Conservation (phyloP, 1,140 invertebrate species). For the Geopemphigus sp. region DNA sequence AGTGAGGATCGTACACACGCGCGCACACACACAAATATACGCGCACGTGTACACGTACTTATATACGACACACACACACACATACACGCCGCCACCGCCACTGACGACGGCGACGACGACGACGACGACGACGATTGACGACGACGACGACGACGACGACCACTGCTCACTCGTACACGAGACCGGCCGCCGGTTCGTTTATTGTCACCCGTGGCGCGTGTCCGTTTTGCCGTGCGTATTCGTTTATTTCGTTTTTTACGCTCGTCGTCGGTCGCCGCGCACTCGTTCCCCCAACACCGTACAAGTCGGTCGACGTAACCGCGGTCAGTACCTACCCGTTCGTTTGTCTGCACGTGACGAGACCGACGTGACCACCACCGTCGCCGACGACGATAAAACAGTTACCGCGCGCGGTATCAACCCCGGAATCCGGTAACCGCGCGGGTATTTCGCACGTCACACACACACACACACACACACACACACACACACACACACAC, state of each 20-base stretch:
- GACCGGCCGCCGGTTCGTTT: slow-evolving; percentile 39
- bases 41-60: neutral
- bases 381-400: too few relatives aligned
- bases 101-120: neutral
- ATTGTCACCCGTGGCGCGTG: slow-evolving; percentile 23
- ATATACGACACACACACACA: neutral
- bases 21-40: neutral
- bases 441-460: neutral
- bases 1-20: neutral
- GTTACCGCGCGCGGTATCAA: too few relatives aligned
- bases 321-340: too few relatives aligned
- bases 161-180: slow-evolving; percentile 22
- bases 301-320: too few relatives aligned
- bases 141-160: neutral
- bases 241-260: neutral
- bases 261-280: too few relatives aligned
- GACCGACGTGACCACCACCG: too few relatives aligned
- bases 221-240: neutral
- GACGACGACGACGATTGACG: neutral
- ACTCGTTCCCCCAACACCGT: too few relatives aligned
- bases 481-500: too few relatives aligned
- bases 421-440: too few relatives aligned
- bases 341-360: too few relatives aligned
- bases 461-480: too few relatives aligned
- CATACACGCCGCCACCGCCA: neutral